A percentile compares a stretch with the other conserved stretches of the same genome.
Evolutionary conservation across 2,113 vertebrate species (phyloP).

Genomic region (Neotragus pygmaeus): DNA sequence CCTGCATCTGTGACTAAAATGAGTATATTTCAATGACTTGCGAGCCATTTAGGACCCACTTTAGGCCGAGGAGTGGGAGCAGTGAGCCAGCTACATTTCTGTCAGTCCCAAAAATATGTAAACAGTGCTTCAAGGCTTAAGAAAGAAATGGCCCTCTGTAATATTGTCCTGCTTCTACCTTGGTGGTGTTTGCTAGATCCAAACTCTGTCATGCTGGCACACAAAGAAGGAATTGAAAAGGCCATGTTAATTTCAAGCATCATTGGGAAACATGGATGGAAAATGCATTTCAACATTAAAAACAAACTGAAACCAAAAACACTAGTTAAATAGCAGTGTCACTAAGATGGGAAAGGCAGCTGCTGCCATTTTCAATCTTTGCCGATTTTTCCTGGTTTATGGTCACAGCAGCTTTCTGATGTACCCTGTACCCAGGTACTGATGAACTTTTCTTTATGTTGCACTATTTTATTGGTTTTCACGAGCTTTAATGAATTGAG

Average conservation of each 20-base stretch:
- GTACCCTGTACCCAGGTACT: not conserved
- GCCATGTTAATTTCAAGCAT: conserved; percentile 63
- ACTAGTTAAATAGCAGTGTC: conserved; percentile 5
- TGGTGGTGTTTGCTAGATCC: not conserved
- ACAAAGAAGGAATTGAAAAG: conserved; percentile 53
- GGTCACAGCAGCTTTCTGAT: not conserved
- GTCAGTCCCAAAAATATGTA: not conserved
- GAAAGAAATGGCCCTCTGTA: conserved; percentile 16
- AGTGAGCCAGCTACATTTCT: not conserved
- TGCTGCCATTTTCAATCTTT: not conserved
- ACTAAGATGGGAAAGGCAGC: not conserved
- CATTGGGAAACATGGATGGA: conserved; percentile 47
- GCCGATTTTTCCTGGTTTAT: not conserved
- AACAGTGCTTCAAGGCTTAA: conserved; percentile 31
- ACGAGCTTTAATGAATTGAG: conserved; percentile 9
- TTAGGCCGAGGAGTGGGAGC: not conserved
- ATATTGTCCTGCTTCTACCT: not conserved
- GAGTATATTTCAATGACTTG: not conserved
- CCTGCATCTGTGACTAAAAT: not conserved
- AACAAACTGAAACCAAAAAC: conserved; percentile 26
- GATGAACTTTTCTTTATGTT: not conserved
- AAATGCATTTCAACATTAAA: conserved; percentile 55
- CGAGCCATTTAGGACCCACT: not conserved
- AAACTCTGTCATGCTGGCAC: not conserved
- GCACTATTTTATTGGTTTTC: not conserved